Evolutionary conservation across 2,797 vertebrate species (phyloP).

Genomic region (Carapus acus): DNA sequence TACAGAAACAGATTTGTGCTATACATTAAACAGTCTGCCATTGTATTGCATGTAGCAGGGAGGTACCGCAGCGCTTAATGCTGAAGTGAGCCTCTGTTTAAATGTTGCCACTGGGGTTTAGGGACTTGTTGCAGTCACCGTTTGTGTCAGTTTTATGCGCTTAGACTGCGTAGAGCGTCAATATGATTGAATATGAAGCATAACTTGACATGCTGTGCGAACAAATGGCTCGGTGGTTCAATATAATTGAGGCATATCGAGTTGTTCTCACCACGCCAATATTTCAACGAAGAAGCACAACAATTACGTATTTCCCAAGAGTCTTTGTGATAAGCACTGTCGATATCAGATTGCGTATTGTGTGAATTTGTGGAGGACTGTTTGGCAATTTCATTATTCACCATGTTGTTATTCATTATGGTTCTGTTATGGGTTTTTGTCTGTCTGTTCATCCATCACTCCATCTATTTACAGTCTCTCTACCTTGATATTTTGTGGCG

Average conservation of each 20-base stretch:
- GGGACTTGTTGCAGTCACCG: neutral
- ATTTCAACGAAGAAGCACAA: constrained; percentile 23
- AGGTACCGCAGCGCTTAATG: constrained; percentile 2
- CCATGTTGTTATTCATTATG: too few relatives aligned
- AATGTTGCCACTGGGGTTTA: constrained; percentile 3
- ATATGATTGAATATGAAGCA: too few relatives aligned
- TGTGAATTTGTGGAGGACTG: constrained; percentile 23
- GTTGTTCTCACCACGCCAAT: constrained; percentile 1
- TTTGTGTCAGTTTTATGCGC: neutral
- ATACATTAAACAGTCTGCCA: constrained; percentile 13
- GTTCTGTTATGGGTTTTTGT: too few relatives aligned
- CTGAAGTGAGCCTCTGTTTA: constrained; percentile 6
- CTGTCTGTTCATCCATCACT: too few relatives aligned
- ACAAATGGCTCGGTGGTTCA: too few relatives aligned
- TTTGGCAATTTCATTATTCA: constrained; percentile 28
- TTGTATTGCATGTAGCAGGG: constrained; percentile 29
- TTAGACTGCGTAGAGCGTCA: too few relatives aligned
- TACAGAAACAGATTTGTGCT: constrained; percentile 19
- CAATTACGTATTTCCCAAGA: constrained; percentile 40
- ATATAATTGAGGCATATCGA: neutral
- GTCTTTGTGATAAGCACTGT: constrained; percentile 11
- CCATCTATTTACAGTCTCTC: neutral
- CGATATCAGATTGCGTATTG: constrained; percentile 40
- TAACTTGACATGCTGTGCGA: too few relatives aligned
- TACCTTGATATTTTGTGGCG: neutral